A percentile compares a stretch with the other conserved stretches of the same genome.
Conservation (phyloP, 2,797 vertebrate genomes). For the Anomalospiza imberbis region DNA sequence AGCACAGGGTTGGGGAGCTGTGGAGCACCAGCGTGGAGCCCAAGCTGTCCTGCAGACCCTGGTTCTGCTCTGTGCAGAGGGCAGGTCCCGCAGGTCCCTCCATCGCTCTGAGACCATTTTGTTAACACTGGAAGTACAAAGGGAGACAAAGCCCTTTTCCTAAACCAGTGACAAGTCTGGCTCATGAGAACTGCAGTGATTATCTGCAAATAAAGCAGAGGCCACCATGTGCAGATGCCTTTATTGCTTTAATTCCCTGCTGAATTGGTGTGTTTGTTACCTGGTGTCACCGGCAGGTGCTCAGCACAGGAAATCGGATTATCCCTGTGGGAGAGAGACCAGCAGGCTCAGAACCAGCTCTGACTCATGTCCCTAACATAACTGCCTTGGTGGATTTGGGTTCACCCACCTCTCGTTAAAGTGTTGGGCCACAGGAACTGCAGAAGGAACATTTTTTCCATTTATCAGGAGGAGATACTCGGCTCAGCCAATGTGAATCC, state of each 20-base stretch:
- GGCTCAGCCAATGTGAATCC: neutral
- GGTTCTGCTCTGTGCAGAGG: neutral
- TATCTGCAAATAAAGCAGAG: neutral
- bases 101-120: accelerated
- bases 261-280: neutral
- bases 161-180: neutral
- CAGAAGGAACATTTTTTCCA: neutral
- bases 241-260: neutral
- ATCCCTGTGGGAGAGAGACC: neutral
- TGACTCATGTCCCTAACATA: neutral
- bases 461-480: neutral
- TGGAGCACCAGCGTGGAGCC: neutral
- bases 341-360: neutral
- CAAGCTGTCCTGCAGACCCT: neutral
- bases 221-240: neutral
- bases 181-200: neutral
- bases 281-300: accelerated
- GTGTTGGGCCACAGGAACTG: neutral
- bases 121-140: neutral
- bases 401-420: neutral
- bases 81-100: neutral
- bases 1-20: neutral
- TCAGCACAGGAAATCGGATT: neutral
- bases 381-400: no score
- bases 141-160: neutral